Base-by-base conservation (phyloP, 2,797 vertebrate genomes). In the Dryobates pubescens region DNA sequence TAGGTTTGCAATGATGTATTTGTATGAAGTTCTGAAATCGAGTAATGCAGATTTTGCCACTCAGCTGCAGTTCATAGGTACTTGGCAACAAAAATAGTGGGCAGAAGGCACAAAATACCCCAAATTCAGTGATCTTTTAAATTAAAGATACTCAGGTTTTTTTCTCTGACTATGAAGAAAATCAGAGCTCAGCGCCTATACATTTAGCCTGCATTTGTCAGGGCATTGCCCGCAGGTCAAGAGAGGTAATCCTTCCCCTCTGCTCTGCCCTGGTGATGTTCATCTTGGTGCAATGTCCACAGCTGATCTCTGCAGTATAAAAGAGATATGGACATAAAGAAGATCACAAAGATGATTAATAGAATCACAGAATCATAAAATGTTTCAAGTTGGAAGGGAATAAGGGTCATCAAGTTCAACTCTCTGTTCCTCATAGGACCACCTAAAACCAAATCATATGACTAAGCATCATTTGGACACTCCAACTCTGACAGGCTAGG, bases 161-260 rank as follows among this genome's bases (percentile, higher is more conserved):
- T 30, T 72, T 38, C 38, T 38, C 38, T 38, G 38, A 38, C 38
- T 71, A 3, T 30, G 18, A 83, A 88, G 22, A 2, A 34, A 65
- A 80, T 7, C 0, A 0, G 59, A 84, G 30, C 30, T 76, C 9
- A 49, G 14, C 13, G 53, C 10, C 43, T 70, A 10, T 10, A 43
- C 19, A 23, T 17, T 19, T 4, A 45, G 61, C 4, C 12, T 81
- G 10, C 26, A 18, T 29, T 8, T n/a, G 23, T 26, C 38, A 64
- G 13, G 45, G 13, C 1, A 4, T 2, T 36, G 29, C 26, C 32
- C 59, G 56, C 11, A 73, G 29, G 9, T 3, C 2, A 2, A 41
- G 16, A 20, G 20, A 80, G 20, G 4, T 32, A 41, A 82, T 38
- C 17, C 38, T 38, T 56, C 5, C 10, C 6, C 17, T 74, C 58